Evolutionary conservation across 2,113 vertebrate species (phyloP).

Genomic region (Poeciliopsis retropinna): DNA sequence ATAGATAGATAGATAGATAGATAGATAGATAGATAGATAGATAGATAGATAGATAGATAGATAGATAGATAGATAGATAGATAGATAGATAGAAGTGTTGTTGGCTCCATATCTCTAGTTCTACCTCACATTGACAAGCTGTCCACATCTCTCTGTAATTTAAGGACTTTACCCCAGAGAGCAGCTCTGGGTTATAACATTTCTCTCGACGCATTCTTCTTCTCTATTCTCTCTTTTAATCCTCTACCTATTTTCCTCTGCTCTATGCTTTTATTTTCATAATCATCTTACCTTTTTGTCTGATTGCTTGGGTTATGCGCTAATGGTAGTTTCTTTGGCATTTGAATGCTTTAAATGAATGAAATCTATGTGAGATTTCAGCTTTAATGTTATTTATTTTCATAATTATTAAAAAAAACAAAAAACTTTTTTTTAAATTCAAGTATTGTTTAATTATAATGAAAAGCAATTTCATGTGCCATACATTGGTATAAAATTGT

Average conservation of each 20-base stretch:
- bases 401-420: too few relatives aligned
- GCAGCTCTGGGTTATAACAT: slow-evolving; percentile 74
- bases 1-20: neutral
- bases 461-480: too few relatives aligned
- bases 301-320: neutral
- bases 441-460: too few relatives aligned
- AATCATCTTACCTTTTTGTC: neutral
- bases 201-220: slow-evolving; percentile 50
- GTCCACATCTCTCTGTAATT: slow-evolving; percentile 79
- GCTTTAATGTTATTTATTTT: too few relatives aligned
- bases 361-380: too few relatives aligned
- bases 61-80: neutral
- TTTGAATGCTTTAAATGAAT: too few relatives aligned
- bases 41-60: neutral
- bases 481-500: too few relatives aligned
- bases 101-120: slow-evolving; percentile 53
- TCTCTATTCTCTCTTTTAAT: slow-evolving; percentile 16
- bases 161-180: slow-evolving; percentile 75
- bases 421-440: too few relatives aligned
- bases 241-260: slow-evolving; percentile 7
- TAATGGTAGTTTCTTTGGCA: neutral
- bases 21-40: neutral
- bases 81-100: slow-evolving; percentile 15
- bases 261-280: slow-evolving; percentile 7
- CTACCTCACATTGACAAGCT: slow-evolving; percentile 79